Percentiles rank a stretch among this genome's conserved stretches.
Evolutionary conservation across 2,888 invertebrate species (phyloP).

Genomic region (Chouioia cunea): DNA sequence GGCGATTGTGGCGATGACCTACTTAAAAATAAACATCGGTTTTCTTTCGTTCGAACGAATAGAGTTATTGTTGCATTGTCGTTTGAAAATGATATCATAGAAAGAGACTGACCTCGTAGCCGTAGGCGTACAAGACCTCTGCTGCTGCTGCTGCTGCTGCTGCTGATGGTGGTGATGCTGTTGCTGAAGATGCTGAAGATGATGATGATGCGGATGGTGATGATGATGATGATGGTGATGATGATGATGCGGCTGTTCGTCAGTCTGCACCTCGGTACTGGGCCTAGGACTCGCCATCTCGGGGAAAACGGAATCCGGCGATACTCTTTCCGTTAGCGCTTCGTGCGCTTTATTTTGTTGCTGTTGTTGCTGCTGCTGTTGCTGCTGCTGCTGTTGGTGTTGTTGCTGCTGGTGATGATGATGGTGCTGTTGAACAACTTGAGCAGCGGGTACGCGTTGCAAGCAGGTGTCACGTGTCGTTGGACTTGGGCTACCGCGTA

Average conservation of each 20-base stretch:
- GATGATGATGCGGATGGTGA: conserved; percentile 61
- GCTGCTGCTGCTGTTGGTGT: conserved; percentile 55
- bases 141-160: conserved; percentile 61
- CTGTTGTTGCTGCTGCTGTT: conserved; percentile 52
- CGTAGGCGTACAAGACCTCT: conserved; percentile 60
- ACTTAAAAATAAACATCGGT: conserved; percentile 61
- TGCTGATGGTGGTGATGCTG: conserved; percentile 55
- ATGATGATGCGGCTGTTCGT: conserved; percentile 53
- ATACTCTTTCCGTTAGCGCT: conserved; percentile 70
- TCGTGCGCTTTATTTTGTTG: conserved; percentile 49
- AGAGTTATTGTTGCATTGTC: neutral
- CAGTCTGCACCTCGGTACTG: conserved; percentile 48
- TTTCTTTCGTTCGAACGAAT: too few species aligned
- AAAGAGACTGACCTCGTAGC: conserved; percentile 49
- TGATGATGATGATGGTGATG: conserved; percentile 55
- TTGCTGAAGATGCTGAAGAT: conserved; percentile 56
- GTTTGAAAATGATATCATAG: neutral
- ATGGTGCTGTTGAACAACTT: conserved; percentile 52
- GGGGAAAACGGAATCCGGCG: conserved; percentile 73
- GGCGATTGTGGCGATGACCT: conserved; percentile 71
- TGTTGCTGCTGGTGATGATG: conserved; percentile 65
- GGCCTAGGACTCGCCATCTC: conserved; percentile 70
- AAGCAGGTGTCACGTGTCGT: conserved; percentile 70
- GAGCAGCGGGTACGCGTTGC: conserved; percentile 70
- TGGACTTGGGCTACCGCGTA: conserved; percentile 73